Evolutionary conservation across 2,113 vertebrate genomes (phyloP), one percentile per base, ranked within the genome.

Genomic region (Chaenocephalus aceratus): DNA sequence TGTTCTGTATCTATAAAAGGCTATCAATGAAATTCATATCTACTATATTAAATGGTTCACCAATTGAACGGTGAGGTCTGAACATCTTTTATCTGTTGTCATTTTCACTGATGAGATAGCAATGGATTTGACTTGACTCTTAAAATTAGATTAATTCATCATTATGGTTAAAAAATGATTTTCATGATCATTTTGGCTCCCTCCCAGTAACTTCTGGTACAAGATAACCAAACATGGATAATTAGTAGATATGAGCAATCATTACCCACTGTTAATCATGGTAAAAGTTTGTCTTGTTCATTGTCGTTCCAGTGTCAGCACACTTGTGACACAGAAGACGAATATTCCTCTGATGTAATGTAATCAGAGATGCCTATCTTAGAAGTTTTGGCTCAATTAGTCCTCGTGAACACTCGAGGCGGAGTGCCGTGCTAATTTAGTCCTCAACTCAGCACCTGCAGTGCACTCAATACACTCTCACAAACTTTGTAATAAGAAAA

Each of bases 361-460:
- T 70, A 91, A 93, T 94, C 91, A 93, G 88, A 87, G 86, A 87
- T 87, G 77, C 88, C 75, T 84, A 86, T 89, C 80, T 86, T 59
- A 2, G 58, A 92, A 83, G 80, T 93, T 92, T 85, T 69, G 79
- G 67, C 86, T 90, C 83, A 93, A 92, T 92, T 89, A 93, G 83
- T 77, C 84, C 84, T 79, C 66, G 75, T 78, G 72, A 91, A 81
- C 86, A 90, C 89, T 93, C 82, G 46, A 86, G 77, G 72, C 84
- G 75, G 89, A 86, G 88, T 84, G 86, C 63, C 62, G 48, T 57
- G 74, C 79, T 90, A 85, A 90, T 91, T 86, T 83, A 84, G 81
- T 89, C 83, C 86, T 85, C 78, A 72, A 49, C 57, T 56, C 77
- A 83, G 88, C 87, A 91, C 90, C 90, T 93, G 88, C 89, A 82